Evolutionary conservation across 2,113 vertebrate genomes (phyloP).

Genomic region (Petroica traversi): DNA sequence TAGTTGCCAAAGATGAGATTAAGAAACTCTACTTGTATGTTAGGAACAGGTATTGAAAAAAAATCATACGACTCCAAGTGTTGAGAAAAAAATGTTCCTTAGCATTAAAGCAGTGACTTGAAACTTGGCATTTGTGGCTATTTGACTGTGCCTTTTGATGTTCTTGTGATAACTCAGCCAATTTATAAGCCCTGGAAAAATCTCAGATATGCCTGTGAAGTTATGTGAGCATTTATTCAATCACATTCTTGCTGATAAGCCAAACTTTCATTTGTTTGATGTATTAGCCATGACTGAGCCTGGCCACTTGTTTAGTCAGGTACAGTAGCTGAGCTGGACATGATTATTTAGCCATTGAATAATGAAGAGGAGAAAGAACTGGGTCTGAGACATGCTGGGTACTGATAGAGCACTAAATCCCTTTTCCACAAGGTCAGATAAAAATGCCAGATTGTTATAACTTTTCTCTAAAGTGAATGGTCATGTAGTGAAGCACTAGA

Average conservation of each 20-base stretch:
- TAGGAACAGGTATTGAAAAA: background rate
- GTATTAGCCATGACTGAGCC: background rate
- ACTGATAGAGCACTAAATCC: background rate
- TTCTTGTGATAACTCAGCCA: conserved; percentile 33
- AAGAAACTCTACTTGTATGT: background rate
- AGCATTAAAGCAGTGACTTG: background rate
- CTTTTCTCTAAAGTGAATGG: background rate
- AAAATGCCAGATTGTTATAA: background rate
- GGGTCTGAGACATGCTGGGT: background rate
- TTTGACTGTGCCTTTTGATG: conserved; percentile 34
- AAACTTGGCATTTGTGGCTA: conserved; percentile 2
- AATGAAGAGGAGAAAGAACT: background rate
- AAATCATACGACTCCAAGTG: rapidly evolving
- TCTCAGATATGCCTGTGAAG: conserved; percentile 54
- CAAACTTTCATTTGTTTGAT: conserved; percentile 13
- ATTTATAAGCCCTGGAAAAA: conserved; percentile 40
- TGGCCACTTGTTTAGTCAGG: conserved; percentile 11
- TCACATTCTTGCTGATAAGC: conserved; percentile 39
- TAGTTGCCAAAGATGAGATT: background rate
- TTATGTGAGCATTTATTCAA: conserved; percentile 30
- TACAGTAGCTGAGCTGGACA: background rate
- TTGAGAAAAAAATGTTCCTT: background rate
- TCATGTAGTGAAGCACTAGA: background rate
- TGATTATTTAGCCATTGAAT: background rate
- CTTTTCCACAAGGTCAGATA: background rate